Conservation (phyloP, 2,113 vertebrate genomes). For the Struthio camelus region DNA sequence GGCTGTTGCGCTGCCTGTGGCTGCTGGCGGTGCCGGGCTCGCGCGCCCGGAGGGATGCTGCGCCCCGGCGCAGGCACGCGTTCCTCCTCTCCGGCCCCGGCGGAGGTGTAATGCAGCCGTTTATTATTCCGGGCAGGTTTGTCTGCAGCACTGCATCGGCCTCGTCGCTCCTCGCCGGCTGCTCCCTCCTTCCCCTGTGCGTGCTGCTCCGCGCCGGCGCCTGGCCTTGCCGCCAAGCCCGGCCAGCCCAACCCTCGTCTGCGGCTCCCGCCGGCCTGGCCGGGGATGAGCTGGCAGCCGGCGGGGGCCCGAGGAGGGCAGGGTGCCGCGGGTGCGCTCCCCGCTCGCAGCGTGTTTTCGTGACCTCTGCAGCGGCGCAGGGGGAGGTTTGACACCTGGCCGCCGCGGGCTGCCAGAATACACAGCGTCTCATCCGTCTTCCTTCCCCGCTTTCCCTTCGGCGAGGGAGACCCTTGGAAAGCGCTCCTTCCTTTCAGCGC, state of each 20-base stretch:
- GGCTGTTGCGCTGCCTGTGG: neutral
- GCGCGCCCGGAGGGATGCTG: neutral
- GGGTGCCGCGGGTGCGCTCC: accelerated
- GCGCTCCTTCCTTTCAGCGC: neutral
- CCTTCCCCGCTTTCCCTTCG: too few relatives aligned
- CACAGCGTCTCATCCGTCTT: neutral
- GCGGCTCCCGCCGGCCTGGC: too few relatives aligned
- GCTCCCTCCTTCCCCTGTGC: neutral
- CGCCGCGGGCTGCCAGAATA: too few relatives aligned
- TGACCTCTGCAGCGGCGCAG: neutral
- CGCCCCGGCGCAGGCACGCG: accelerated
- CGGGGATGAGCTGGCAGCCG: accelerated
- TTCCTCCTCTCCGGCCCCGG: neutral
- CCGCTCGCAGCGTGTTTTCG: neutral
- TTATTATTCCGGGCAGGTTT: slow-evolving; percentile 74
- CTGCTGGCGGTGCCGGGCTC: too few relatives aligned
- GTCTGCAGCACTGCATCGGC: slow-evolving; percentile 53
- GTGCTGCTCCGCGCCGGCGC: neutral
- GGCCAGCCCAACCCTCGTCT: too few relatives aligned
- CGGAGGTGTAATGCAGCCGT: neutral
- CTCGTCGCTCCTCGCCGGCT: slow-evolving; percentile 21
- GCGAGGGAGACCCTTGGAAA: neutral
- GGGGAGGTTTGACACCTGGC: neutral
- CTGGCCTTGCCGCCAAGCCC: accelerated
- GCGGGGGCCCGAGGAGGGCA: neutral